Base-by-base conservation (phyloP, 2,797 vertebrate genomes). In the Darevskia nairensis region DNA sequence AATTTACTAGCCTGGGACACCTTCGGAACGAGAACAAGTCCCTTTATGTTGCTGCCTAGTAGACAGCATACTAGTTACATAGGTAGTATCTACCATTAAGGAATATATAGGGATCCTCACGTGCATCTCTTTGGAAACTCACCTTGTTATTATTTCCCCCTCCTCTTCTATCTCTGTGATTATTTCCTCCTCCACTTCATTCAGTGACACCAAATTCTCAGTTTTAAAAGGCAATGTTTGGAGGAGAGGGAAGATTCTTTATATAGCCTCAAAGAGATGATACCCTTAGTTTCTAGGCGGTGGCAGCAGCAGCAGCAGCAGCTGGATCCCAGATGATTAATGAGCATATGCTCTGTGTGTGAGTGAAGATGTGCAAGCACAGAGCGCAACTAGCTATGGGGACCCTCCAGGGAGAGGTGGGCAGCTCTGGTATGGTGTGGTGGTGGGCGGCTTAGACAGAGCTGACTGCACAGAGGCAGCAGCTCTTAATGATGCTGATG, bases 241-340 rank as follows among this genome's bases (percentile, higher is more conserved):
- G 55, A 83, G 84, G 68, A 46, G 3, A 92, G 41, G 85, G 21
- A 44, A 21, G 44, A 32, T 69, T 71, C 80, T 39, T 79, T 90
- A 13, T 0, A 0, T 69, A 79, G 66, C 41, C 50, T 88, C 44
- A 85, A 86, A 79, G 69, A 91, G 88, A 71, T 78, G 82, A 69
- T 83, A 88, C 84, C 82, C 85, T 92, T 77, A 9, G 41, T 90
- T 84, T 93, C 87, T 11, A 71, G 75, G 61, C 87, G 84, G 88
- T 89, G 55, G 50, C 46, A 86, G 88, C 79, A 7, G 59, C 46
- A 7, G 59, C 46, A 13, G 50, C 46, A 55, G 80, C 25, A 29
- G 84, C 82, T 21, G 1, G 79, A 69, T 92, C 91, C 71, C 10
- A 0, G 44, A 19, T 90, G 92, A 94, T 93, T 87, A 91, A 94